Base-by-base conservation (phyloP, 64 coral and sea anemone genomes). In the Acropora yongei region DNA sequence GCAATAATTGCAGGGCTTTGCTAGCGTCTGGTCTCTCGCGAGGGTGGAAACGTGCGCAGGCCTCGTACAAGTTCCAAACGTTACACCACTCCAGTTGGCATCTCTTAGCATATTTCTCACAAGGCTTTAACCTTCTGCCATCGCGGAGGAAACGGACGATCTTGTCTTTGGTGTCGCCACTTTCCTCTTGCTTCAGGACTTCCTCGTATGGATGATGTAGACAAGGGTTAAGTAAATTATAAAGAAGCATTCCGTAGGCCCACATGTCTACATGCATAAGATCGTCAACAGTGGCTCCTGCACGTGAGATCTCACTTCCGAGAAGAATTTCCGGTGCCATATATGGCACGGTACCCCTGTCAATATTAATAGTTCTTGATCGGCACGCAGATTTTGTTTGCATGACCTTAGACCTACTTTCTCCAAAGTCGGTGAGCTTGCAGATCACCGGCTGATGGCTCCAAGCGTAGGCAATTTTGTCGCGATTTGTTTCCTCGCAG, bases 231-330 rank as follows among this genome's bases (percentile, higher is more conserved):
- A 79, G 53, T 43, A 90, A 40, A 60, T 90, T 90, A 69, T 79
- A 80, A 20, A 90, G 39, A 18, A 90, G 5, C 88, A 80, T 90
- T 55, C 57, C 88, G 77, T 90, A 90, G 19, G 88, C 88, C 88
- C 76, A 90, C 58, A 90, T 88, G 47, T 88, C 86, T 55, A 57
- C 86, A 13, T 18, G 45, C 69, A 73, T 73, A 6, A 88, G 47
- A 88, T 88, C 72, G 73, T 88, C 72, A 41, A 88, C 17, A 12
- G 86, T 76, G 72, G 72, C 86, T 19, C 86, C 55, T 11, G 18
- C 58, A 57, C 76, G 7, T 68, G 66, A 68, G 51, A 57, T 75
- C 48, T 30, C 76, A 48, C 39, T 57, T 49, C 44, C 69, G 76
- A 88, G 66, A 49, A 88, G n/a, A 57, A 88, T 49, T 75, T 88